Base-by-base conservation (phyloP, 2,797 vertebrate genomes). In the Eupleurogrammus muticus region DNA sequence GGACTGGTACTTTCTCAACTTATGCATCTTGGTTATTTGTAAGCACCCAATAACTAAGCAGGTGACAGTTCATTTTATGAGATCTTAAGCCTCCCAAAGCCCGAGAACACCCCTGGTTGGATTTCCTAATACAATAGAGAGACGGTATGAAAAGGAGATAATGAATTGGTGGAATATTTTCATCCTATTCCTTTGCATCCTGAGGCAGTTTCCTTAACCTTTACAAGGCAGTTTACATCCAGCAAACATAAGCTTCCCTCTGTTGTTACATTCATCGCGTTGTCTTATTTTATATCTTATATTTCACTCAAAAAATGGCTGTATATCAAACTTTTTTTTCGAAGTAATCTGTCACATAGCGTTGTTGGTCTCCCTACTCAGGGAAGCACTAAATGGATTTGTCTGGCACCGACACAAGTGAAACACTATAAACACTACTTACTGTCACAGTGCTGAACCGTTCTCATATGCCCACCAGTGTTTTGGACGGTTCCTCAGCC, bases 31-130 rank as follows among this genome's bases (percentile, higher is more conserved):
- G 86, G 90, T 94, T 93, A 92, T 92, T 92, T 93, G 92, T 92
- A 92, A 92, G 92, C 90, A 91, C 83, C 90, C 89, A 91, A 90
- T 90, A 92, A 88, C 90, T 90, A 93, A 92, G 89, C 90, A 92
- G 90, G 88, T 93, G 92, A 92, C 91, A 92, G 90, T 90, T 92
- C 89, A 92, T 93, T 92, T 93, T 92, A 93, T 93, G 92, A 93
- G 91, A 91, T 92, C 84, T 88, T 93, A 92, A 94, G 91, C 91
- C 90, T 46, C 49, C 57, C 73, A 85, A 93, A 92, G 90, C 92
- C 89, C 57, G 81, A 89, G 82, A 88, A 90, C 71, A 79, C 87
- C 87, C 82, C 83, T 70, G 77, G 75, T 86, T 84, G 88, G 84
- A 85, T 92, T 88, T 82, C 80, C 64, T 75, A 71, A 83, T 87